Evolutionary conservation across 2,888 invertebrate genomes (phyloP), one percentile per base, ranked within the genome.

Genomic region (Napeogenes sylphis): DNA sequence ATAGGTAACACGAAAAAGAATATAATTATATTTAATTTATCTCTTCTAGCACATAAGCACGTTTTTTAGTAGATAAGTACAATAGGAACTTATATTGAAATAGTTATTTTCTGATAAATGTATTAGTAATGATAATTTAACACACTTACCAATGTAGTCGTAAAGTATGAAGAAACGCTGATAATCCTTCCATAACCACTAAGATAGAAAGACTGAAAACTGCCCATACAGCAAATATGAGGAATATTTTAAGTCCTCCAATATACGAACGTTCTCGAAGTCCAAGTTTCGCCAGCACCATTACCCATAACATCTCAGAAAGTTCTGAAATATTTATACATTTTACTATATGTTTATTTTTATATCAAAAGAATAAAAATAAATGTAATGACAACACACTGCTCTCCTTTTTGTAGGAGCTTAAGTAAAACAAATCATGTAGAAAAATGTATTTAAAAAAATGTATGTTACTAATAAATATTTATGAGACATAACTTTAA

Each of bases 101-200:
- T 42, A 42, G 42, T 6, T 35, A 4, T 35, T 1, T 35, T 35
- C 35, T 56, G 56, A 53, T 13, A 51, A 42, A 51, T 46, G 32
- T 46, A 12, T 45, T 33, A 30, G 32, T 59, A n/a, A 38, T 35
- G 38, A n/a, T 32, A 10, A 45, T 45, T 56, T 56, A 42, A 14
- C 35, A n/a, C 14, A 70, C 75, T 73, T 78, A 95, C 97, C 97
- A 98, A 83, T 97, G 97, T 64, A 97, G 92, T 80, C 97, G 93
- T 38, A 97, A 92, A 0, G 97, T 96, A 79, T 97, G 97, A 58
- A 97, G 92, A 80, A 97, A 97, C 6, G 97, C 97, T 2, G 96
- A 97, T 35, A 97, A 87, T 0, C 97, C 97, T 82, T 97, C 97
- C 97, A 97, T 97, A 67, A 97, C 83, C 13, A 97, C 94, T 56